Conservation (phyloP, 2,113 vertebrate species). For the Solenodon paradoxus region DNA sequence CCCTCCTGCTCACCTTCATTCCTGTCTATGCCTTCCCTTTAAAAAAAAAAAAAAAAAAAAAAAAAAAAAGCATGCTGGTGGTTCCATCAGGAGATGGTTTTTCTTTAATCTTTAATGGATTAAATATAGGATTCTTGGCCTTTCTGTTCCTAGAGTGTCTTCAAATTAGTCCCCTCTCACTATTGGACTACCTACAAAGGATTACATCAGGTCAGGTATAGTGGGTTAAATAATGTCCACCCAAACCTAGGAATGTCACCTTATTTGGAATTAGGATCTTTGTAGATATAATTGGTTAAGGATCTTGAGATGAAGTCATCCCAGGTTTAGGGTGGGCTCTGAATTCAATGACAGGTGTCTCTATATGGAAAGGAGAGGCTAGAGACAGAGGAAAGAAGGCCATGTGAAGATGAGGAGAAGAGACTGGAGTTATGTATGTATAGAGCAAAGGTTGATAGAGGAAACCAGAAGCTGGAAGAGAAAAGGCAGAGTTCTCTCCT, state of each 20-base stretch:
- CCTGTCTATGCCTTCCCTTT: no score
- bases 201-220: neutral
- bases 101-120: neutral
- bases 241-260: neutral
- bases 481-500: neutral
- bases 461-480: neutral
- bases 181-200: neutral
- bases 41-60: no score
- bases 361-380: neutral
- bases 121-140: neutral
- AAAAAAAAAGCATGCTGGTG: neutral
- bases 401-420: neutral
- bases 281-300: neutral
- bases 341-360: neutral
- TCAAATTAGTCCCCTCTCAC: neutral
- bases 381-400: neutral
- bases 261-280: neutral
- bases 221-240: neutral
- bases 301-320: neutral
- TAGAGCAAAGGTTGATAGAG: neutral
- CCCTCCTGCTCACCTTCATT: no score
- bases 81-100: neutral
- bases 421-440: neutral
- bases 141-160: neutral
- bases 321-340: neutral